Evolutionary conservation across 1,140 invertebrate genomes (phyloP), one percentile per base, ranked within the genome.

Genomic region (Drosophila tropicalis): DNA sequence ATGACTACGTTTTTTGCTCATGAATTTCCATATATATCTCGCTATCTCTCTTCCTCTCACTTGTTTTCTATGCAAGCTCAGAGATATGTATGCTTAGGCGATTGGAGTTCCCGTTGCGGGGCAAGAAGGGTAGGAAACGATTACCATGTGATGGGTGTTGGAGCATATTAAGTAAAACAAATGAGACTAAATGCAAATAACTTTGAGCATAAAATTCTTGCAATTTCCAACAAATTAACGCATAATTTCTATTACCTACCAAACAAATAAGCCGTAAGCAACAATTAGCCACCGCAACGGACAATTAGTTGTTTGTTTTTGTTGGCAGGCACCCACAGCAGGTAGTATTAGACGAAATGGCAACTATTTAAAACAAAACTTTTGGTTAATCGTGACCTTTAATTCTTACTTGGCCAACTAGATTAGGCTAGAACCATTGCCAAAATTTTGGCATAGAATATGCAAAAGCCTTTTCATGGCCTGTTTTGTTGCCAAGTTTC

Each of bases 11-110:
- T 79, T 72, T 55, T 79, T 63, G 58, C 76, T 70, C 79, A 83
- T 87, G 83, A 86, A 86, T 86, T 89, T 86, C 84, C 87, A 87
- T 87, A 79, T 87, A 79, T 61, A 65, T 62, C 68, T 64, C 56
- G 44, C 69, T 51, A 17, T 54, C 34, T n/a, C 55, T 13, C 0
- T 32, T 12, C 4, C 63, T 65, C n/a, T 44, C 17, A 36, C 15
- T 17, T 10, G 55, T 15, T 62, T 22, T 56, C 41, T 61, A 13
- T 63, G 34, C 15, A 3, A 17, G 15, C 44, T 44, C 7, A 44
- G 41, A 15, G n/a, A n/a, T n/a, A n/a, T n/a, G 15, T 44, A 2
- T 5, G n/a, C 6, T 9, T 47, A 6, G 40, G 2, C 15, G 5
- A 47, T 47, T 47, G 44, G 6, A 3, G 17, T 25, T 25, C 22